Evolutionary conservation across 2,113 vertebrate species (phyloP), one percentile per base, ranked within the genome.

Genomic region (Clarias gariepinus): DNA sequence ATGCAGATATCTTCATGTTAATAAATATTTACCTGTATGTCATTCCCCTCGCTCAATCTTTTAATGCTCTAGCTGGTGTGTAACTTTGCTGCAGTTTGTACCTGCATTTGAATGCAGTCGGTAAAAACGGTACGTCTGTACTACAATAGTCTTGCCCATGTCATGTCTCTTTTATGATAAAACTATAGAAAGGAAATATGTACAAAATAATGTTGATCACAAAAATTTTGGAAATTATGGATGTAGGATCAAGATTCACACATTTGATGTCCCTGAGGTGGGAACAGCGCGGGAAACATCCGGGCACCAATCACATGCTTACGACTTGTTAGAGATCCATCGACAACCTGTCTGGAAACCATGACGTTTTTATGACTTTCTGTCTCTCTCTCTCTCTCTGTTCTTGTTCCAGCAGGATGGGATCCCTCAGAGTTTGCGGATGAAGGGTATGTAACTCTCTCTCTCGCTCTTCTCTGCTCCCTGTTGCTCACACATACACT

Each of bases 391-490:
- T 83, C 71, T 66, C 77, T 86, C 83, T 92, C 63, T 85, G 85
- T 89, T 79, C 90, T 82, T 89, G 80, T 91, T 88, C 81, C 90
- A 87, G 85, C 93, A 95, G 94, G 95, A 95, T 85, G 94, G 92
- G 86, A 92, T 93, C 87, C 90, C 94, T 0, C 94, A 93, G 81
- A 92, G 89, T 85, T 83, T 94, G 88, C 93, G 89, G 85, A 92
- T 93, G 84, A 94, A 94, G 85, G 94, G 95, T 95, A 90, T 91
- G 94, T 92, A 90, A 90, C 6, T 5, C n/a, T 66, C 71, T 79
- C 52, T 25, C 15, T 53, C 36, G 15, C 3, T 57, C 25, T 58
- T n/a, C 63, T 19, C 63, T n/a, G 60, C 66, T 10, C 79, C 2
- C 10, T 28, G 25, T 36, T 33, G 53, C 41, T 71, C 30, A 16